phyloP scores from a whole-genome alignment of 2,888 invertebrate genomes.

The Colletes collaris region DNA sequence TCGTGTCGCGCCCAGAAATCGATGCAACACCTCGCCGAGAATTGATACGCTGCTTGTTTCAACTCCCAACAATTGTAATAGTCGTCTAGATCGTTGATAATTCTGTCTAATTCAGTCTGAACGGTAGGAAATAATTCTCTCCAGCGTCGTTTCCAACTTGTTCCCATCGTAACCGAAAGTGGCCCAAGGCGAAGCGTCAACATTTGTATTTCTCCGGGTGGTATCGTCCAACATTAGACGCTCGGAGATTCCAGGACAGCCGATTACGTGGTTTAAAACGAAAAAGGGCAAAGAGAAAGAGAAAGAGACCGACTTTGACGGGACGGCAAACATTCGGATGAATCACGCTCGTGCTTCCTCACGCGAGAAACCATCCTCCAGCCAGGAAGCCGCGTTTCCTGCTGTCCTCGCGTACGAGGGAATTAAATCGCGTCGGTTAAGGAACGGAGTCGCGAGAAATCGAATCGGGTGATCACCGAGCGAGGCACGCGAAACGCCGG shows the following conservation, averaged over 20 bases:
- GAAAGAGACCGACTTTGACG: neutral
- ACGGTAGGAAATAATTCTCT: too few relatives aligned
- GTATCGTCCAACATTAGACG: neutral
- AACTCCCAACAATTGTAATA: too few relatives aligned
- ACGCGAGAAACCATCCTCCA: constrained; percentile 12
- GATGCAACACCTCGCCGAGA: neutral
- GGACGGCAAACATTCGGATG: constrained; percentile 17
- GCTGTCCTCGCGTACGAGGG: constrained; percentile 31
- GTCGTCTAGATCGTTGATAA: too few relatives aligned
- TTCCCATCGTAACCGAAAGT: too few relatives aligned
- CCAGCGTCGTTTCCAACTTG: too few relatives aligned
- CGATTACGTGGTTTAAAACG: neutral
- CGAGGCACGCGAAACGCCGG: constrained; percentile 31
- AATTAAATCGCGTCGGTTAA: constrained; percentile 56
- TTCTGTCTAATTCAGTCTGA: too few relatives aligned
- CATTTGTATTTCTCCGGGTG: neutral
- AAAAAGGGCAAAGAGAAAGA: neutral
- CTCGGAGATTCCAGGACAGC: neutral
- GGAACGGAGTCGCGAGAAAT: constrained; percentile 48
- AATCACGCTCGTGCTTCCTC: constrained; percentile 23
- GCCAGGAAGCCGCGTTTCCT: constrained; percentile 34
- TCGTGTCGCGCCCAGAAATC: constrained; percentile 30
- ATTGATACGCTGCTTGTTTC: too few relatives aligned
- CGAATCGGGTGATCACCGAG: constrained; percentile 58
- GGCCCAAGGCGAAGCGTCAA: neutral